Evolutionary conservation across 2,888 invertebrate species (phyloP).

Genomic region (Ophion obscuratus): DNA sequence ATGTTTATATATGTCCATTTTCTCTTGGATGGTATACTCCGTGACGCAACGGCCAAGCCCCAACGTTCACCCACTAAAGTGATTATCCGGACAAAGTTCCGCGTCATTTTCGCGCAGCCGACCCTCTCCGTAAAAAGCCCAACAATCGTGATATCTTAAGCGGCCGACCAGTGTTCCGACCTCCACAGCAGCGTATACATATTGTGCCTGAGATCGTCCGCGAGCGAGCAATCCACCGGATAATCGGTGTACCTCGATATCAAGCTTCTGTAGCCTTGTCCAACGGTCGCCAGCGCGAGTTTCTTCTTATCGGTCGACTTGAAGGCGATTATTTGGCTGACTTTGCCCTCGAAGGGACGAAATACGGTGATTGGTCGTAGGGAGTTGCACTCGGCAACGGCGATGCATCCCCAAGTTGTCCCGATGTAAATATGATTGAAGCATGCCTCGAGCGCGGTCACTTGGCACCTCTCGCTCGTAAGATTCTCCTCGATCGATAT

Average conservation of each 20-base stretch:
- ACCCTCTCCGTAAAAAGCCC: neutral
- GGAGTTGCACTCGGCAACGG: conserved; percentile 93
- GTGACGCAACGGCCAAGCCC: too few relatives aligned
- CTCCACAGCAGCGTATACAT: conserved; percentile 90
- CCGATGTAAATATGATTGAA: conserved; percentile 92
- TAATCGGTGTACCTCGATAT: conserved; percentile 87
- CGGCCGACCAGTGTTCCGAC: conserved; percentile 88
- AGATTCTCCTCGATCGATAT: conserved; percentile 95
- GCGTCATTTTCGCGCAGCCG: too few relatives aligned
- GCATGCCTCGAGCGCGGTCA: conserved; percentile 83
- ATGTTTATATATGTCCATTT: too few relatives aligned
- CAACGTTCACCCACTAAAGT: neutral
- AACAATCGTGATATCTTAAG: conserved; percentile 68
- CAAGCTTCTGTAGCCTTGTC: conserved; percentile 93
- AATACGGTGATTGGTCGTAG: conserved; percentile 96
- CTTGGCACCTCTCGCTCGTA: conserved; percentile 91
- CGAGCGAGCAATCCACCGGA: conserved; percentile 82
- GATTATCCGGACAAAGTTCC: neutral
- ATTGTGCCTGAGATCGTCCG: conserved; percentile 83
- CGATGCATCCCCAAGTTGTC: conserved; percentile 97
- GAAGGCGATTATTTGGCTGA: conserved; percentile 84
- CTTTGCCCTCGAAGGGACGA: conserved; percentile 94
- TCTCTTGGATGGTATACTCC: too few relatives aligned
- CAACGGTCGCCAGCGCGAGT: conserved; percentile 90
- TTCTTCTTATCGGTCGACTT: conserved; percentile 83